Base-by-base conservation (phyloP, 2,888 invertebrate genomes). In the Eurytoma adleriae region DNA sequence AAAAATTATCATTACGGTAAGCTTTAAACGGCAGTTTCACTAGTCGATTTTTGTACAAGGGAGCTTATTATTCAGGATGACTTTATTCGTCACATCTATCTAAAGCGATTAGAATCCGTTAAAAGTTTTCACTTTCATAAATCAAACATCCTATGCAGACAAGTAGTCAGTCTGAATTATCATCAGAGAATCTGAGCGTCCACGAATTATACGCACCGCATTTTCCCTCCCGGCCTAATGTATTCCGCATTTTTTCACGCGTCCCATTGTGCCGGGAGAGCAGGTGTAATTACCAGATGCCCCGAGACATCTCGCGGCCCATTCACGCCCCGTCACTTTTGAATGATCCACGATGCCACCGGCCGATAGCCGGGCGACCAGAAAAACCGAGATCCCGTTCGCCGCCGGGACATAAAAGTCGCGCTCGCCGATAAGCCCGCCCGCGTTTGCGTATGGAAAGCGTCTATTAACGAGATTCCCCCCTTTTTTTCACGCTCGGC, bases 111-210 rank as follows among this genome's bases (percentile, higher is more conserved):
- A 57, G 48, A 40, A n/a, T 52, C 24, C 7, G 40, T 59, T 18
- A 18, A n/a, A 54, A 59, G 24, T 18, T 13, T 27, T 30, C 2
- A 67, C 57, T 75, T 50, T 67, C 67, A 18, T 54, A 69, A 68
- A 61, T 76, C 61, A 75, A 75, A 68, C 52, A 75, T 62, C 62
- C 59, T n/a, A 59, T 50, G 13, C 71, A 10, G 27, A n/a, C 73
- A 56, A 56, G 14, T 30, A 16, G 66, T 74, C 73, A 74, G 40
- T 10, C 40, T 61, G 50, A 48, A 59, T 24, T n/a, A 20, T 24
- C 56, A 30, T 30, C 24, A 54, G 57, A n/a, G 74, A 64, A 64
- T 74, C 64, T 70, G 74, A 79, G 70, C 70, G 70, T 79, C 61
- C 57, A 27, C 57, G 27, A 70, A 64, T n/a, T 40, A 73, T 54